These are phyloP conservation scores for Passer montanus DNA, from an alignment of 2,113 vertebrate genomes.

Conservation along the genomic window DNA sequence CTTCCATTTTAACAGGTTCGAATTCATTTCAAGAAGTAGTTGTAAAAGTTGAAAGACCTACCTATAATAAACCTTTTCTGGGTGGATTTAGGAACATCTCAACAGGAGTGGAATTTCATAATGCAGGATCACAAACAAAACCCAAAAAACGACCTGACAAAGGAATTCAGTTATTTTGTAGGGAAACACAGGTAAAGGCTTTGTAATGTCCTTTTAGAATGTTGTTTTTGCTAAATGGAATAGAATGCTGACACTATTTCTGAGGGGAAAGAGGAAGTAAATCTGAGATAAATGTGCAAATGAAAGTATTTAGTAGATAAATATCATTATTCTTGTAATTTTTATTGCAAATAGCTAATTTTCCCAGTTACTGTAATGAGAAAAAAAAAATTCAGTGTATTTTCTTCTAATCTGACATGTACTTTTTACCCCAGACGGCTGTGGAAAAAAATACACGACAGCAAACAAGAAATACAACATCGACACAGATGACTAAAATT, in stretches of 20 bases:
- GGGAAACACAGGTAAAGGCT: conserved; percentile 84
- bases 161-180: conserved; percentile 72
- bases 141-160: conserved; percentile 72
- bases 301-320: neutral
- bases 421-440: conserved; percentile 77
- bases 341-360: neutral
- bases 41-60: conserved; percentile 83
- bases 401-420: neutral
- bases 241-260: neutral
- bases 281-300: neutral
- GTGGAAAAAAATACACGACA: conserved; percentile 72
- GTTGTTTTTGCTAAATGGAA: neutral
- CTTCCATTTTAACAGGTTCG: conserved; percentile 65
- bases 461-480: conserved; percentile 79
- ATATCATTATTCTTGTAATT: neutral
- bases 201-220: neutral
- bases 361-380: neutral
- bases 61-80: conserved; percentile 83
- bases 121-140: conserved; percentile 86
- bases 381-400: neutral
- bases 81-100: conserved; percentile 87
- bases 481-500: conserved; percentile 90
- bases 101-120: conserved; percentile 86
- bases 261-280: neutral
- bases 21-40: conserved; percentile 73